Percentiles rank a stretch among this genome's conserved stretches.
phyloP scores from a whole-genome alignment of 2,113 vertebrate species.

The Thalassarche chlororhynchos region DNA sequence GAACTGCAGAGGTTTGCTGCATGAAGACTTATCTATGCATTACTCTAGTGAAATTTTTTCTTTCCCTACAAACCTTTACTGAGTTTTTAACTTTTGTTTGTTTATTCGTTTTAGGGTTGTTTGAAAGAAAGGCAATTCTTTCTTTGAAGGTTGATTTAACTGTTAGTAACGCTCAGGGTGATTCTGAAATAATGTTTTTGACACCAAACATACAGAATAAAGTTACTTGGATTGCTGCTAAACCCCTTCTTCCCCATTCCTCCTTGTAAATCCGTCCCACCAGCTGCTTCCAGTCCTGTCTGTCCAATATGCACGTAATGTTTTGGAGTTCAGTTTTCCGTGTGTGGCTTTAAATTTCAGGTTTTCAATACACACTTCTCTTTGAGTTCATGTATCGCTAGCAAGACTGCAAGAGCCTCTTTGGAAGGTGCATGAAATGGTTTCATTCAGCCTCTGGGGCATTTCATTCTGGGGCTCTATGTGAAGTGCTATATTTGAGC shows the following conservation, averaged over 20 bases:
- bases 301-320: neutral
- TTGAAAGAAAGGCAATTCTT: neutral
- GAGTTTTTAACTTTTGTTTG: neutral
- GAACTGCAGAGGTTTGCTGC: neutral
- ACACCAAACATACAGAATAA: neutral
- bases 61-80: neutral
- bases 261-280: neutral
- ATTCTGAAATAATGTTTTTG: neutral
- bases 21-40: neutral
- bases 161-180: neutral
- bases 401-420: neutral
- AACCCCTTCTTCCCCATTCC: neutral
- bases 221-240: neutral
- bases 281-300: neutral
- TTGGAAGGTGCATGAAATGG: neutral
- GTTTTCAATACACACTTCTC: fast-evolving
- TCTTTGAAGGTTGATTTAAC: neutral
- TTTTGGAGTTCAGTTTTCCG: neutral
- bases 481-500: fast-evolving
- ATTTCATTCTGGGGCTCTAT: neutral
- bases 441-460: neutral
- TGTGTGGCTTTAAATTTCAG: neutral
- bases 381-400: fast-evolving
- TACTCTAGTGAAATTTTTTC: neutral
- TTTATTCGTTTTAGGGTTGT: neutral